These are phyloP conservation scores for Nudaria mundana DNA, from an alignment of 2,888 invertebrate genomes.

Conservation along the genomic window DNA sequence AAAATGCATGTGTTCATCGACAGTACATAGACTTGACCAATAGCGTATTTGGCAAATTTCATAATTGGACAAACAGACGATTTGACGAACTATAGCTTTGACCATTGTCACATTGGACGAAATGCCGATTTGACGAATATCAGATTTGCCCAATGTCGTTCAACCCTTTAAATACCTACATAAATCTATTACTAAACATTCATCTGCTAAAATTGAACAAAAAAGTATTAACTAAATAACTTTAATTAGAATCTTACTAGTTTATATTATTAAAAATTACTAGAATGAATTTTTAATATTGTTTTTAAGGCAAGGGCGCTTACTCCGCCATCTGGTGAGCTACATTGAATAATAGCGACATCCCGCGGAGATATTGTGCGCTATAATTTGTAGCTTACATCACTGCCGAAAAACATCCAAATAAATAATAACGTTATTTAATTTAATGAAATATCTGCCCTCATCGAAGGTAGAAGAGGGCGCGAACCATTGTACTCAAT, in stretches of 20 bases:
- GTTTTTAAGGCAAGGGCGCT: constrained; percentile 31
- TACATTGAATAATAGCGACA: constrained; percentile 60
- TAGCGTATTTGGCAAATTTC: too few relatives aligned
- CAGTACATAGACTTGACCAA: too few relatives aligned
- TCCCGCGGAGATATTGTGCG: constrained; percentile 75
- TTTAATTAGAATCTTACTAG: constrained; percentile 17
- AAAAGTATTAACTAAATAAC: too few relatives aligned
- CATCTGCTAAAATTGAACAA: neutral
- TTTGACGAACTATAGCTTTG: too few relatives aligned
- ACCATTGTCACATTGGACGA: too few relatives aligned
- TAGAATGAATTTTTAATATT: constrained; percentile 48
- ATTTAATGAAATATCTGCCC: constrained; percentile 65
- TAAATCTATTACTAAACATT: neutral
- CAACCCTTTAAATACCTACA: too few relatives aligned
- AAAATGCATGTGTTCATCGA: too few relatives aligned
- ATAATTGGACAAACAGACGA: too few relatives aligned
- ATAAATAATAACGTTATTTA: constrained; percentile 76
- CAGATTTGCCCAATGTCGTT: too few relatives aligned
- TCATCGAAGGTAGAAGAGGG: constrained; percentile 29
- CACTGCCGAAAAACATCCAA: constrained; percentile 65
- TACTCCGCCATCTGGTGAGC: constrained; percentile 65
- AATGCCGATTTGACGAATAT: too few relatives aligned
- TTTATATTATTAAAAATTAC: constrained; percentile 33
- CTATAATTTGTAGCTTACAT: constrained; percentile 75
- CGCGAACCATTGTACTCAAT: constrained; percentile 31